phyloP scores from a whole-genome alignment of 2,797 vertebrate species.

The Leontopithecus rosalia region DNA sequence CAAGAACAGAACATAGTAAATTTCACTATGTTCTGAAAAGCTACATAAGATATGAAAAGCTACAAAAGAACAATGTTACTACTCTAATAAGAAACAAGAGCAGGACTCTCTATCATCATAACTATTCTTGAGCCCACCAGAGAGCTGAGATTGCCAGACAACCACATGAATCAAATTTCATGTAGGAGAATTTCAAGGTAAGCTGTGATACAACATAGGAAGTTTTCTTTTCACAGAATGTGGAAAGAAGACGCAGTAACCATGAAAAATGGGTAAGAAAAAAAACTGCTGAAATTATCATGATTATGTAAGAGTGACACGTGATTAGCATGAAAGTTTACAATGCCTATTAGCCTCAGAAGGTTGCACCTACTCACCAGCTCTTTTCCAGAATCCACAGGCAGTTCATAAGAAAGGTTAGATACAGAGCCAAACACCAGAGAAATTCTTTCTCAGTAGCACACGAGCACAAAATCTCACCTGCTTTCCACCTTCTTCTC shows the following conservation, averaged over 20 bases:
- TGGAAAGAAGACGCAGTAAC: neutral
- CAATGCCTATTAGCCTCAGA: neutral
- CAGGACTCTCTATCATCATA: neutral
- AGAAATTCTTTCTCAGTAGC: neutral
- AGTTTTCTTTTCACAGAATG: neutral
- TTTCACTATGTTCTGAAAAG: neutral
- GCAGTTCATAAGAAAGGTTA: neutral
- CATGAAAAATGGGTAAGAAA: neutral
- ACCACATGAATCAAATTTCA: neutral
- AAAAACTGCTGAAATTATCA: neutral
- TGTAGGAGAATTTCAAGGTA: no score
- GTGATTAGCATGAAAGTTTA: neutral
- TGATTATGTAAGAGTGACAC: neutral
- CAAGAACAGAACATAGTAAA: neutral
- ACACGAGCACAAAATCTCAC: neutral
- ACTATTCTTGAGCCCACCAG: neutral
- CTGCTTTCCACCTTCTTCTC: neutral
- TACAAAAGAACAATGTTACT: neutral
- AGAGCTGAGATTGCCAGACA: neutral
- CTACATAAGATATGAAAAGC: neutral
- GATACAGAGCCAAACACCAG: neutral
- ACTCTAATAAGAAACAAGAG: neutral
- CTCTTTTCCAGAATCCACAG: neutral
- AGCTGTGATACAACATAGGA: neutral
- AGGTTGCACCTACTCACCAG: neutral